Evolutionary conservation across 2,797 vertebrate species (phyloP), one percentile per base, ranked within the genome.

Genomic region (Peromyscus eremicus): DNA sequence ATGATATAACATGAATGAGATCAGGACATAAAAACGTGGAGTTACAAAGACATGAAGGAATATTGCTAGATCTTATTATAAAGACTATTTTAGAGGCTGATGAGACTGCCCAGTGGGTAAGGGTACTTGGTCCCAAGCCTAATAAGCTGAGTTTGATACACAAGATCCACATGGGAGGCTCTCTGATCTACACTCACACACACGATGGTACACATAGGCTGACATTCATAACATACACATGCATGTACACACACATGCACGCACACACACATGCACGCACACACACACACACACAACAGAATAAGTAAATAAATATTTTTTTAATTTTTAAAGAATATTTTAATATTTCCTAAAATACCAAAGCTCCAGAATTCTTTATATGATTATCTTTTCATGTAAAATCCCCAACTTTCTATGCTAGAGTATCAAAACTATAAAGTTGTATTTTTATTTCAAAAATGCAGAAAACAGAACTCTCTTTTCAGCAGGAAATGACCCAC

Each of bases 281-380:
- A 68, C 66, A 66, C 29, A 79, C 49, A 62, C 14, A 62, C 80
- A 82, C 40, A 68, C 32, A 25, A 5, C 49, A 57, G 14, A 88
- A 37, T 21, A 40, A 32, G n/a, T 88, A 88, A 40, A 73, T 73
- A 49, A 55, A 37, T 68, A 34, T 12, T 34, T 25, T 25, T 71
- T 86, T 37, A 14, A 82, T 82, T 55, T 87, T 57, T 68, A 52
- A 57, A 40, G 27, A 95, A 75, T 79, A 88, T 94, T 94, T 94
- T 94, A 75, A 94, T 95, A n/a, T 95, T 95, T 87, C 40, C 21
- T 92, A 87, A 71, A 95, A 37, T 82, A 91, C n/a, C 16, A 9
- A 88, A 93, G 62, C 21, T 43, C 29, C 14, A 11, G 8, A 7
- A 70, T 85, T 97, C 70, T 92, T 94, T 84, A 80, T 37, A 23